phyloP scores from a whole-genome alignment of 2,113 vertebrate genomes.

The Manacus vitellinus region DNA sequence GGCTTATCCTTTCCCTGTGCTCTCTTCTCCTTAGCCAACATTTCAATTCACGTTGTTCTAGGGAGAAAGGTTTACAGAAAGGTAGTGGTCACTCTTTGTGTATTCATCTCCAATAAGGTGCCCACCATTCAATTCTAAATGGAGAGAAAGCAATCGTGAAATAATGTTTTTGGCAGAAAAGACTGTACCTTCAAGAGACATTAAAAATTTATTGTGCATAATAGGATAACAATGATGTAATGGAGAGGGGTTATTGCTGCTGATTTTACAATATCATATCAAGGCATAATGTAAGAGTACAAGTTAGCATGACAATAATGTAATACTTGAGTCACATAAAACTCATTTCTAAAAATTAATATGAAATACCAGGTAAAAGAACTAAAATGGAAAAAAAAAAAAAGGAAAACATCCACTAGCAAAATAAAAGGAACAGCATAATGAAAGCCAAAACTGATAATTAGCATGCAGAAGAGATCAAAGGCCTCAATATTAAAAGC shows the following conservation, averaged over 20 bases:
- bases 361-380: not conserved
- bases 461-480: constrained; percentile 34
- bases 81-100: not conserved
- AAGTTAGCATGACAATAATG: not conserved
- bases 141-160: not conserved
- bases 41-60: not conserved
- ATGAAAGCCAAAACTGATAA: constrained; percentile 21
- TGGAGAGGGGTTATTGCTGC: not conserved
- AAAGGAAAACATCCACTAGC: not conserved
- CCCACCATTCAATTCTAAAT: not conserved
- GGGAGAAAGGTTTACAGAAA: not conserved
- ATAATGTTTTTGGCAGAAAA: not conserved
- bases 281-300: not conserved
- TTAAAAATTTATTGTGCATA: not conserved
- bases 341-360: constrained; percentile 3
- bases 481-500: constrained; percentile 37
- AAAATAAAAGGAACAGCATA: constrained; percentile 23
- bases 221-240: not conserved
- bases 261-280: not conserved
- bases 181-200: not conserved
- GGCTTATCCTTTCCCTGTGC: not conserved
- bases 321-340: not conserved
- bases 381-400: not conserved
- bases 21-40: not conserved
- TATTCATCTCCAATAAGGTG: not conserved